phyloP scores from a whole-genome alignment of 1,140 invertebrate species.

The Drosophila biarmipes region DNA sequence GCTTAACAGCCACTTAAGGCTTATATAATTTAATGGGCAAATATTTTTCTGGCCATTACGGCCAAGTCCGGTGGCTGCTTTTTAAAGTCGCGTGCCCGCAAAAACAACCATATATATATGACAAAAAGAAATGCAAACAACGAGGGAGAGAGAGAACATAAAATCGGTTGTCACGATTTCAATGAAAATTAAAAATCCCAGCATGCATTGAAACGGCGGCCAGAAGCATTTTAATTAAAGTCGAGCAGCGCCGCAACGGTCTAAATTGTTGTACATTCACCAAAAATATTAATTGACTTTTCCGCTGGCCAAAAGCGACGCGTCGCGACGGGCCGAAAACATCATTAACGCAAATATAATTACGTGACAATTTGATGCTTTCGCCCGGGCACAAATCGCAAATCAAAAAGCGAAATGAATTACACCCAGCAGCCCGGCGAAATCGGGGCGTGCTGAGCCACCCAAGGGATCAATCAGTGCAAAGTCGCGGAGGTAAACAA shows the following conservation, averaged over 20 bases:
- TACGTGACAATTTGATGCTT: slow-evolving; percentile 80
- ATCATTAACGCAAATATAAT: slow-evolving; percentile 82
- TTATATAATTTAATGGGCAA: slow-evolving; percentile 58
- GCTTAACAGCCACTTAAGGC: slow-evolving; percentile 49
- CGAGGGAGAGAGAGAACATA: slow-evolving; percentile 19
- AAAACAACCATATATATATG: not conserved
- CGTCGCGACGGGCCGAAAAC: slow-evolving; percentile 48
- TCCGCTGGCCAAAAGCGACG: slow-evolving; percentile 35
- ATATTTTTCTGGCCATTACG: slow-evolving; percentile 43
- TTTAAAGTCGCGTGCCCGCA: slow-evolving; percentile 55
- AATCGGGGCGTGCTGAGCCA: slow-evolving; percentile 37
- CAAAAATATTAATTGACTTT: slow-evolving; percentile 81
- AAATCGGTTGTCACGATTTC: slow-evolving; percentile 53
- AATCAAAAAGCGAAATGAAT: slow-evolving; percentile 71
- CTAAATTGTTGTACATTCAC: slow-evolving; percentile 63
- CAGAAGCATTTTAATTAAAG: slow-evolving; percentile 70
- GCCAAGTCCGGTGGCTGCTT: slow-evolving; percentile 12
- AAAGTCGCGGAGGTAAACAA: slow-evolving; percentile 75
- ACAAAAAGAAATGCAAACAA: slow-evolving; percentile 27
- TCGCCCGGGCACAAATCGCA: slow-evolving; percentile 43
- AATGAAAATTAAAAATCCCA: slow-evolving; percentile 77
- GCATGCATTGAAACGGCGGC: slow-evolving; percentile 59
- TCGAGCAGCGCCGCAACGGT: slow-evolving; percentile 33
- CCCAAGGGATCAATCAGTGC: slow-evolving; percentile 80
- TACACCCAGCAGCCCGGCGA: slow-evolving; percentile 38